Percentiles rank a stretch among this genome's conserved stretches.
Conservation (phyloP, 2,888 invertebrate genomes). For the Beris chalybata region DNA sequence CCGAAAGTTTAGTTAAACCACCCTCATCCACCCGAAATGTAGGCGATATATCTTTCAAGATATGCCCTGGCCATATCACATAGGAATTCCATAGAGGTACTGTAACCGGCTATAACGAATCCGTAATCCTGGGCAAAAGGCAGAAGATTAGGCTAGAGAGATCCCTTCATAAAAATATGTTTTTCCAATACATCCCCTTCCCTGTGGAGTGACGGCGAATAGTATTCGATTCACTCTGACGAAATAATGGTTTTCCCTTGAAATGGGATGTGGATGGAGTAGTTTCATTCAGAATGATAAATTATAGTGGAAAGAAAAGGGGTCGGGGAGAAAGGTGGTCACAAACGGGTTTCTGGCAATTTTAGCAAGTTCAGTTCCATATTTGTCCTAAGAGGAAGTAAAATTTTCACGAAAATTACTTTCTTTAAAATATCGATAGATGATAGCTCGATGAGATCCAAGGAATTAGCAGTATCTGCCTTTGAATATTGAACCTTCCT, state of each 20-base stretch:
- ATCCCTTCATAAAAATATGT: slow-evolving; percentile 34
- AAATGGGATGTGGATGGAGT: slow-evolving; percentile 18
- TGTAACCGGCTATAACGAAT: slow-evolving; percentile 12
- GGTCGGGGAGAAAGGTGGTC: too few relatives aligned
- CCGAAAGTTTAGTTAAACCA: slow-evolving; percentile 22
- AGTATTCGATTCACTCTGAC: slow-evolving; percentile 17
- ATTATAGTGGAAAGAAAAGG: background rate
- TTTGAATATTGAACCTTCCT: too few relatives aligned
- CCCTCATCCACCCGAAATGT: slow-evolving; percentile 1
- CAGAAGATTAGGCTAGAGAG: slow-evolving; percentile 34
- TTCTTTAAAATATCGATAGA: too few relatives aligned
- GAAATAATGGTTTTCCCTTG: slow-evolving; percentile 12
- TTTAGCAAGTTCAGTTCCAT: too few relatives aligned
- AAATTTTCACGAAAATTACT: too few relatives aligned
- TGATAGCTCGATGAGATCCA: too few relatives aligned
- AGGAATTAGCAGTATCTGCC: too few relatives aligned
- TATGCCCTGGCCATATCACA: slow-evolving; percentile 20
- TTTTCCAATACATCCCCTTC: slow-evolving; percentile 9
- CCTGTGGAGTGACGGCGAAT: background rate
- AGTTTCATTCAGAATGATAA: slow-evolving; percentile 1
- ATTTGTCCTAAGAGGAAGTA: too few relatives aligned
- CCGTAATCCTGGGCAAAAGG: slow-evolving; percentile 35
- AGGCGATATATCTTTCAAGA: slow-evolving; percentile 26
- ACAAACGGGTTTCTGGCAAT: too few relatives aligned
- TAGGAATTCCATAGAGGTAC: slow-evolving; percentile 10